Conservation (phyloP, 2,113 vertebrate species). For the Rhabdomys dilectus region DNA sequence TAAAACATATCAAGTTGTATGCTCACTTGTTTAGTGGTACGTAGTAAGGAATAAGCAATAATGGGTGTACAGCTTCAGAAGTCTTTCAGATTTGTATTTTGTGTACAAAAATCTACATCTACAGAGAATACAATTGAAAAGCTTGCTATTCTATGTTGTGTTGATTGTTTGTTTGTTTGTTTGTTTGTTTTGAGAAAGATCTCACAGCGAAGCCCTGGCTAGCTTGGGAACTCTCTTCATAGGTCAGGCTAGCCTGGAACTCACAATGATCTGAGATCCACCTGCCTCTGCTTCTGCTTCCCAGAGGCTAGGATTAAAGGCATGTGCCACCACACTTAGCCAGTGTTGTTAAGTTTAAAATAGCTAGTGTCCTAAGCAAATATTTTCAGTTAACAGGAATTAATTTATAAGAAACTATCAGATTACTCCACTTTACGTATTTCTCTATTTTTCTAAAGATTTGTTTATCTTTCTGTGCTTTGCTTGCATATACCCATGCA, state of each 20-base stretch:
- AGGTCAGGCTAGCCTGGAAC: neutral
- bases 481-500: neutral
- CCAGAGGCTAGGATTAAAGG: neutral
- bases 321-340: neutral
- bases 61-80: neutral
- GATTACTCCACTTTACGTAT: neutral
- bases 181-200: neutral
- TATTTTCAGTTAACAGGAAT: slow-evolving; percentile 30
- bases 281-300: neutral
- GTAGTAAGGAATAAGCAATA: slow-evolving; percentile 33
- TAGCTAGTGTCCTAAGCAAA: neutral
- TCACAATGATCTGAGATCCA: neutral
- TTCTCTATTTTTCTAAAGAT: neutral
- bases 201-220: neutral
- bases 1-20: neutral
- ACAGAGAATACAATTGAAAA: neutral
- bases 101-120: neutral
- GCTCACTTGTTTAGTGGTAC: neutral
- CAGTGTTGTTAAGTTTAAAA: neutral
- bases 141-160: neutral
- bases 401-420: neutral
- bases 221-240: neutral
- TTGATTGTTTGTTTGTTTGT: neutral
- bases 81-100: slow-evolving; percentile 2
- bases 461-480: neutral